phyloP scores from a whole-genome alignment of 2,113 vertebrate species.

The Toxostoma redivivum region DNA sequence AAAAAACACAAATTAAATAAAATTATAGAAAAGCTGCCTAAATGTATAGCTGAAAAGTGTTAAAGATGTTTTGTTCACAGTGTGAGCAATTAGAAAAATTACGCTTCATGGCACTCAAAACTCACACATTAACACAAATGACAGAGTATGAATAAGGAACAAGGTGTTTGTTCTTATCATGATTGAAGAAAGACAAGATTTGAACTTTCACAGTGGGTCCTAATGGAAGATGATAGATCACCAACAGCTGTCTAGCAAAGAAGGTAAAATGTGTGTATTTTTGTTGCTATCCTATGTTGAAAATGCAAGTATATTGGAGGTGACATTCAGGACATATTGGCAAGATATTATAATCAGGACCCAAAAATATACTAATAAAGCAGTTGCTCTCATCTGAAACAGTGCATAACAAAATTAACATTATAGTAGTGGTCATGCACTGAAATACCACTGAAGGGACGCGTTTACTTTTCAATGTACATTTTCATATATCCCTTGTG shows the following conservation, averaged over 20 bases:
- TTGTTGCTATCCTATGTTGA: neutral
- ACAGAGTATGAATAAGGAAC: neutral
- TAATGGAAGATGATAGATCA: neutral
- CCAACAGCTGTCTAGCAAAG: conserved; percentile 9
- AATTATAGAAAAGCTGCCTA: conserved; percentile 23
- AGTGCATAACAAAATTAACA: neutral
- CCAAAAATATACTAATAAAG: neutral
- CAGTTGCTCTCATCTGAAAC: neutral
- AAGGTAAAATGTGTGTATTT: conserved; percentile 11
- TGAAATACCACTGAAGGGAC: neutral
- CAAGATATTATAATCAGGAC: neutral
- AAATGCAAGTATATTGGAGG: neutral
- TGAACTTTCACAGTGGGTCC: conserved; percentile 1
- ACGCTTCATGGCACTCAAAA: conserved; percentile 9
- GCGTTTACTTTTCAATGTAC: neutral
- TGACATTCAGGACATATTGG: conserved; percentile 2
- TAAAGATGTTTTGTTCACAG: conserved; percentile 43
- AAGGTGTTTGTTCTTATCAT: conserved; percentile 23
- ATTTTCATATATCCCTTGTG: neutral
- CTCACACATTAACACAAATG: conserved; percentile 21
- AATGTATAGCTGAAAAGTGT: conserved; percentile 38
- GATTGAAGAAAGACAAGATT: conserved; percentile 28
- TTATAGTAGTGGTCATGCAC: neutral
- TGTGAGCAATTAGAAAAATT: conserved; percentile 55
- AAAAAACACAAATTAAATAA: conserved; percentile 12